Base-by-base conservation (phyloP, 2,113 vertebrate species). In the Psilopogon haemacephalus region DNA sequence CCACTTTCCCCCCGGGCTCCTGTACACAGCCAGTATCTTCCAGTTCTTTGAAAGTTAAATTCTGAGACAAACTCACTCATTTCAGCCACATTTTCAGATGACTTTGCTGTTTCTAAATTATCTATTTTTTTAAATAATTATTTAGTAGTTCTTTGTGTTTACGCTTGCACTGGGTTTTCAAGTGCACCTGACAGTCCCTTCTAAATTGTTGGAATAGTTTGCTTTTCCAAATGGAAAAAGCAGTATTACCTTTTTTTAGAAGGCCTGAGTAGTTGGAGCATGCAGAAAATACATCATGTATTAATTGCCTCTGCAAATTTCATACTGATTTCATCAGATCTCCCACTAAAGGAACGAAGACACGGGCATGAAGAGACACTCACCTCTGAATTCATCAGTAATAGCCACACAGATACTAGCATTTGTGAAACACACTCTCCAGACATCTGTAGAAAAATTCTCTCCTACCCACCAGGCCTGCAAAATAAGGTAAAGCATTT, bases 391-490 rank as follows among this genome's bases (percentile, higher is more conserved):
- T 0, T 6, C 10, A 2, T 95, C 92, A 2, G 24, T 48, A 52
- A 98, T 97, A 11, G 95, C 90, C 24, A 76, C 35, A 28, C 98
- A 98, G 24, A 83, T 96, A 4, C 86, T 97, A 4, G 1, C 84
- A 35, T 98, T 98, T 1, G 13, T 97, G 69, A 5, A 0, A 44
- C 98, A 98, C 21, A 92, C 15, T 70, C 89, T 97, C 98, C 98
- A 98, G 77, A 98, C 63, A 48, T 98, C 98, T 40, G 93, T 94
- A 79, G 73, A 97, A 84, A 97, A 97, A 27, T 81, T 72, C 8
- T 96, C 90, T 89, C 97, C 98, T 40, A 98, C 97, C 98, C 98
- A 98, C 98, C 98, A 98, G 87, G 97, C 98, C 98, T 98, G 88
- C 1, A 89, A 93, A 81, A 67, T 4, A 65, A 60, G 84, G 65